Percentiles rank a stretch among this genome's conserved stretches.
Conservation (phyloP, 2,113 vertebrate genomes). For the Oriolus oriolus region DNA sequence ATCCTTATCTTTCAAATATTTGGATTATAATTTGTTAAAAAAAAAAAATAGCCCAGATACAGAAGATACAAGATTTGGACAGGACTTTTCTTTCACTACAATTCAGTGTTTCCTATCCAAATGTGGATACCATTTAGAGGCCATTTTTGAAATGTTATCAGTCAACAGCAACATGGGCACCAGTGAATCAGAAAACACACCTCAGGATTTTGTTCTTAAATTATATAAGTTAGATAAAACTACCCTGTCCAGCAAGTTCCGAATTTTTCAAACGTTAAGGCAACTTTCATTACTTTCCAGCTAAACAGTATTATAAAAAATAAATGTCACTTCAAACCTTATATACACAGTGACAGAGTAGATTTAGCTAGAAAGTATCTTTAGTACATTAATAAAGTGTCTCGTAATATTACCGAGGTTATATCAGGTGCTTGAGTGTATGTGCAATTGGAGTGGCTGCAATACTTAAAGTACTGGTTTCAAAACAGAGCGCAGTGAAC, state of each 20-base stretch:
- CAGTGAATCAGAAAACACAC: slow-evolving; percentile 69
- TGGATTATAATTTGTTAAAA: slow-evolving; percentile 25
- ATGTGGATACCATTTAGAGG: slow-evolving; percentile 63
- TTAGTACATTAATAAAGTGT: slow-evolving; percentile 81
- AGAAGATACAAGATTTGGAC: slow-evolving; percentile 57
- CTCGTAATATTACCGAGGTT: slow-evolving; percentile 71
- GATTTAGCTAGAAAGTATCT: slow-evolving; percentile 74
- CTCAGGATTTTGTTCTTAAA: slow-evolving; percentile 46
- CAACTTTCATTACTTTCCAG: slow-evolving; percentile 74
- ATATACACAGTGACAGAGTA: slow-evolving; percentile 80
- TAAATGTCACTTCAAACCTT: slow-evolving; percentile 84
- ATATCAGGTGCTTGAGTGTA: slow-evolving; percentile 71
- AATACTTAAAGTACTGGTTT: slow-evolving; percentile 85
- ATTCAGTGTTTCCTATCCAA: slow-evolving; percentile 40
- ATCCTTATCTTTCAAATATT: slow-evolving; percentile 38
- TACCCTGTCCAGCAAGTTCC: slow-evolving; percentile 78
- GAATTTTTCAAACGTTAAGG: slow-evolving; percentile 84
- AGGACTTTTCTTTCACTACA: slow-evolving; percentile 54
- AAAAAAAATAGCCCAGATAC: slow-evolving; percentile 5
- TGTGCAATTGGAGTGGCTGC: slow-evolving; percentile 66
- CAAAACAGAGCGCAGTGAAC: slow-evolving; percentile 86
- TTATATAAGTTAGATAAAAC: slow-evolving; percentile 70
- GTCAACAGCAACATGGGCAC: slow-evolving; percentile 62
- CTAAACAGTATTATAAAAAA: slow-evolving; percentile 83
- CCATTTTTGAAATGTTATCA: slow-evolving; percentile 51